Evolutionary conservation across 37 sponge, comb jelly and placozoan genomes (phyloP).

Genomic region (Spongilla lacustris): DNA sequence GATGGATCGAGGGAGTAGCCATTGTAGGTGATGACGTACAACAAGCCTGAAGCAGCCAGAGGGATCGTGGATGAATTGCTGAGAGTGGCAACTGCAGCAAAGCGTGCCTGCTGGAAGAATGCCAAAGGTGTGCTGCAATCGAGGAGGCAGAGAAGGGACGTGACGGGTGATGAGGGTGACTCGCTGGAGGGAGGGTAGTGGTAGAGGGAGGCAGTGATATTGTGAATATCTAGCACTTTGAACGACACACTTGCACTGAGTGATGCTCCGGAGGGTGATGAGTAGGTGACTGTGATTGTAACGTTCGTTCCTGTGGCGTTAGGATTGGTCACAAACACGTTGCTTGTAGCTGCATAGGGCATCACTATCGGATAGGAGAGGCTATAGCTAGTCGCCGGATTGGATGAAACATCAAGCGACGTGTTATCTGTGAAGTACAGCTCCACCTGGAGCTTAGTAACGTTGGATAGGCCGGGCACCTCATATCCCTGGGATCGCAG

Average conservation of each 20-base stretch:
- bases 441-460: background rate
- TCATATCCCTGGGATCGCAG: background rate
- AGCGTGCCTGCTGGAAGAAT: background rate
- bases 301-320: background rate
- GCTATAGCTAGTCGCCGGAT: background rate
- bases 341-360: background rate
- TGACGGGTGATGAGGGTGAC: background rate
- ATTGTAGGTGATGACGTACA: background rate
- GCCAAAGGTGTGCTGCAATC: background rate
- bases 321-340: background rate
- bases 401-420: background rate
- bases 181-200: background rate
- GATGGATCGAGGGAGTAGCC: background rate
- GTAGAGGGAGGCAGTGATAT: background rate
- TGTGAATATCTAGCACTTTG: background rate
- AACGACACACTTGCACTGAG: background rate
- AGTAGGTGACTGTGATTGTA: background rate
- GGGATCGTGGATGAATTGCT: background rate
- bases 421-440: conserved; percentile 32
- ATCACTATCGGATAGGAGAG: background rate
- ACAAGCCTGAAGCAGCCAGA: background rate
- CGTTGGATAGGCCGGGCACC: background rate
- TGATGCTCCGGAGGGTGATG: background rate
- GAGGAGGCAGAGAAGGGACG: background rate
- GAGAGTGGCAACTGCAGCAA: background rate